Conservation (phyloP, 2,888 invertebrate species). For the Calameuta idolon region DNA sequence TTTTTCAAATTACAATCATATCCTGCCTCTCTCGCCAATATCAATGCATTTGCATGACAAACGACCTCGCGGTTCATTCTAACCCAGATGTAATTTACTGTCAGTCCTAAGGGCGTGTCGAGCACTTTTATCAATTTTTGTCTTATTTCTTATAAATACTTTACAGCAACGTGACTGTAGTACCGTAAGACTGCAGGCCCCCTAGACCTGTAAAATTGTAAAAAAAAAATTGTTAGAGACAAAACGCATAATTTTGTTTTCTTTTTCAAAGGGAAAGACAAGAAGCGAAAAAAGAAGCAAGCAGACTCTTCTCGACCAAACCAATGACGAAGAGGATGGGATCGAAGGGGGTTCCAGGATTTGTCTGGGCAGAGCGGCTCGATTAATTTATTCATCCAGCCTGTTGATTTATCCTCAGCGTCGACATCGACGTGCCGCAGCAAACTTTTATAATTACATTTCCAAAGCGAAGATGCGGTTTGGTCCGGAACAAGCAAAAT, state of each 20-base stretch:
- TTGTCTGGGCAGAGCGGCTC: background rate
- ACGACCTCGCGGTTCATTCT: constrained; percentile 24
- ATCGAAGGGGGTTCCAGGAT: background rate
- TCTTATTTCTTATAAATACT: background rate
- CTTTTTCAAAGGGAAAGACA: background rate
- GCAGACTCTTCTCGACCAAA: background rate
- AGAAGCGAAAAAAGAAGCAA: background rate
- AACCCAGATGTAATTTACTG: background rate
- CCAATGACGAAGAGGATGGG: background rate
- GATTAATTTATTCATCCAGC: constrained; percentile 19
- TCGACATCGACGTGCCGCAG: constrained; percentile 30
- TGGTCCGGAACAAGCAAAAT: constrained; percentile 38
- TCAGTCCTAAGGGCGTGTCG: background rate
- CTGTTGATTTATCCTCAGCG: constrained; percentile 35
- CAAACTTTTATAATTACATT: constrained; percentile 49
- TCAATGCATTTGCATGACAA: constrained; percentile 48
- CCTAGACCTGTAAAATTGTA: background rate
- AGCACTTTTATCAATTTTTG: background rate
- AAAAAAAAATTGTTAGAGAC: background rate
- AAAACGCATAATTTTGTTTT: background rate
- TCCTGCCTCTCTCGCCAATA: constrained; percentile 34
- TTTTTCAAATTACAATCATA: constrained; percentile 34
- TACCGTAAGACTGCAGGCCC: background rate
- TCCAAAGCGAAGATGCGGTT: constrained; percentile 31
- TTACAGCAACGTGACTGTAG: background rate